Conservation (phyloP, 2,797 vertebrate genomes). For the Tolypeutes matacus region DNA sequence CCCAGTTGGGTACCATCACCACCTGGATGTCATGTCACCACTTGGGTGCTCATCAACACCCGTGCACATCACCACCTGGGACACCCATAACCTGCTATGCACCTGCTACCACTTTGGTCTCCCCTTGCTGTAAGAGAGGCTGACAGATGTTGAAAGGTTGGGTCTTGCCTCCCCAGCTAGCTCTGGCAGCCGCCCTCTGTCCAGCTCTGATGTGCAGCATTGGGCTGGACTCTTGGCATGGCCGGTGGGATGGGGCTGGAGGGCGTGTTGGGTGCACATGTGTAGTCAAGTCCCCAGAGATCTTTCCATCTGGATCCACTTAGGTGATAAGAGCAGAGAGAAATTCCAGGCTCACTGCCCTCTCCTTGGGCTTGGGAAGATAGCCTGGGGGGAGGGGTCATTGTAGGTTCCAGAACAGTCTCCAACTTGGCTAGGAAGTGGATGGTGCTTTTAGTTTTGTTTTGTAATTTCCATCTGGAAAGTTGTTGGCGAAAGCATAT, state of each 20-base stretch:
- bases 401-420: neutral
- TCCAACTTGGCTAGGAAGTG: neutral
- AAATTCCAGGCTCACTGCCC: neutral
- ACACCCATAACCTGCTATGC: too few relatives aligned
- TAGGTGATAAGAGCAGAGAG: slow-evolving; percentile 30
- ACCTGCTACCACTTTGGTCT: neutral
- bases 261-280: neutral
- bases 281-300: neutral
- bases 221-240: neutral
- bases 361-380: neutral
- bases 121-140: neutral
- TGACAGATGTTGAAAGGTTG: neutral
- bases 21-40: too few relatives aligned
- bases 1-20: too few relatives aligned
- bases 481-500: neutral
- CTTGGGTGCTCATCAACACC: too few relatives aligned
- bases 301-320: neutral
- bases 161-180: neutral
- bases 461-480: slow-evolving; percentile 7
- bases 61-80: too few relatives aligned
- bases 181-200: neutral
- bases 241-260: neutral
- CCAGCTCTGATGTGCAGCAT: neutral
- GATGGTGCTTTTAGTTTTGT: slow-evolving; percentile 20
- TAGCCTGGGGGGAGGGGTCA: too few relatives aligned